These are phyloP conservation scores for Dermatemys mawii DNA, from an alignment of 2,113 vertebrate species.

Conservation along the genomic window DNA sequence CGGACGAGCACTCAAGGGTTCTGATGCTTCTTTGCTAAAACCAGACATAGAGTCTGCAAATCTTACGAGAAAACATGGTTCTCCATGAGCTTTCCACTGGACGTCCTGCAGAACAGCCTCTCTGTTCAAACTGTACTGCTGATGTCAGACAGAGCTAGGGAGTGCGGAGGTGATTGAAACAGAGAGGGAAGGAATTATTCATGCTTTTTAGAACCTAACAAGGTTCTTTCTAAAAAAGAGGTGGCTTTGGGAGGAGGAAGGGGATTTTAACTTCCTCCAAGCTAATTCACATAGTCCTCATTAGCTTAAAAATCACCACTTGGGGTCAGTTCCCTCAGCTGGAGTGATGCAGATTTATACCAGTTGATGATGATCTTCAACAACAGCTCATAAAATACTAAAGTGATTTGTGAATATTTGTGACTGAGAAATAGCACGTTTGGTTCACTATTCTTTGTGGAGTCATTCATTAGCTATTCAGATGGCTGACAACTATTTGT, in stretches of 20 bases:
- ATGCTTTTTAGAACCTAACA: background rate
- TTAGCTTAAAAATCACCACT: background rate
- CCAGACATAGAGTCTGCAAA: background rate
- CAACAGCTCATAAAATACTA: background rate
- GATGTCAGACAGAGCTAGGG: background rate
- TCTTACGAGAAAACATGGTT: background rate
- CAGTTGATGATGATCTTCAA: background rate
- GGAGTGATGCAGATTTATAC: background rate
- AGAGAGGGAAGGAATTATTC: background rate
- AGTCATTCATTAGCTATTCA: background rate
- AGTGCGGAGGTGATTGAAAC: background rate
- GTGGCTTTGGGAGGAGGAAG: background rate
- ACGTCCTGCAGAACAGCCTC: background rate
- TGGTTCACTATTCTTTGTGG: background rate
- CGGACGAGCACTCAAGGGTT: background rate
- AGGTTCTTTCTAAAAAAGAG: background rate
- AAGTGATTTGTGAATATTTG: background rate
- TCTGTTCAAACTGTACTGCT: background rate
- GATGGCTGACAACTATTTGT: background rate
- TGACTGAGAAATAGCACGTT: background rate
- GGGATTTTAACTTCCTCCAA: background rate
- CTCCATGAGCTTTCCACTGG: background rate
- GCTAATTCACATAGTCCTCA: background rate
- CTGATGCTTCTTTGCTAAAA: background rate
- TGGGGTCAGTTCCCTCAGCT: background rate